Percentiles rank a stretch among this genome's conserved stretches.
These are phyloP conservation scores for Lutjanus erythropterus DNA, from an alignment of 2,113 vertebrate genomes.

Conservation along the genomic window DNA sequence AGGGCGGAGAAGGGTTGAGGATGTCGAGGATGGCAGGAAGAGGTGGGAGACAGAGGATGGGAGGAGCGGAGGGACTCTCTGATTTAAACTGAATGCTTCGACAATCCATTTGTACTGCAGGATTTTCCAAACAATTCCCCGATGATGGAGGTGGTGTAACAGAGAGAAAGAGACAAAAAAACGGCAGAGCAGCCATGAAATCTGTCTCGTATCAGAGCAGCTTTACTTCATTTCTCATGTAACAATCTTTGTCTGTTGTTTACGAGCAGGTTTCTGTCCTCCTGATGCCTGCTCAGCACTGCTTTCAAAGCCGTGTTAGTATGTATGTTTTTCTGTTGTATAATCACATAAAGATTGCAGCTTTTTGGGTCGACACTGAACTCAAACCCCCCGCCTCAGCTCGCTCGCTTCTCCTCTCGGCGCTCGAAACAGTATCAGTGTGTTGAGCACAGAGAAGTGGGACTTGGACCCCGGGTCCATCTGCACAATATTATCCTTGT, in stretches of 20 bases:
- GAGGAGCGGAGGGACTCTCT: constrained; percentile 8
- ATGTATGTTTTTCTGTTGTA: neutral
- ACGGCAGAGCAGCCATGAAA: neutral
- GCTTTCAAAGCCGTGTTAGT: neutral
- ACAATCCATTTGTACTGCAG: constrained; percentile 37
- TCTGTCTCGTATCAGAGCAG: constrained; percentile 7
- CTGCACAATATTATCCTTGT: constrained; percentile 38
- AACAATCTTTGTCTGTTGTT: neutral
- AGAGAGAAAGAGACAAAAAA: constrained; percentile 39
- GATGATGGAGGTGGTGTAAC: constrained; percentile 39
- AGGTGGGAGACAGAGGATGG: neutral
- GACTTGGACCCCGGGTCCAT: constrained; percentile 37
- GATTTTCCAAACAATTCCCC: constrained; percentile 49
- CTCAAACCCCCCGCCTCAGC: neutral
- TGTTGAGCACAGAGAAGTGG: constrained; percentile 12
- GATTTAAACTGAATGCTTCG: constrained; percentile 12
- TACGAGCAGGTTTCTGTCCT: neutral
- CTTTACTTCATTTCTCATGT: neutral
- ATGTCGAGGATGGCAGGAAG: neutral
- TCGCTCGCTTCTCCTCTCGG: neutral
- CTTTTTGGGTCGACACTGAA: constrained; percentile 17
- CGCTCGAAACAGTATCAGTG: constrained; percentile 19
- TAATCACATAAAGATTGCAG: constrained; percentile 18
- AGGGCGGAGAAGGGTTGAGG: neutral
- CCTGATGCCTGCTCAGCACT: constrained; percentile 6